These are phyloP conservation scores for Nowickia ferox DNA, from an alignment of 2,888 invertebrate genomes.

Conservation along the genomic window DNA sequence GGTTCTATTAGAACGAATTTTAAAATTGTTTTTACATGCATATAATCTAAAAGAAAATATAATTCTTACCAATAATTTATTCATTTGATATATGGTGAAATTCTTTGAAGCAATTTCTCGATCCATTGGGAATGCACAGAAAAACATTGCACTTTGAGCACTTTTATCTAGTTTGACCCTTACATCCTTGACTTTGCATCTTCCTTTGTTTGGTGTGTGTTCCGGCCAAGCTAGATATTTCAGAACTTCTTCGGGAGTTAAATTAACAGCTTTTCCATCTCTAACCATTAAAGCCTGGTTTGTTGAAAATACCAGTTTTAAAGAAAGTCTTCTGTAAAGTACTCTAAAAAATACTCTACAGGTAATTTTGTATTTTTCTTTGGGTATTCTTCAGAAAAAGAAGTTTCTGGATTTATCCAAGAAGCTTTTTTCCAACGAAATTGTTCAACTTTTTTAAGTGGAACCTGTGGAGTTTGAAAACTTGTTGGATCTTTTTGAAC, in stretches of 20 bases:
- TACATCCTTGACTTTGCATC: no score
- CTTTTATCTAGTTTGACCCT: no score
- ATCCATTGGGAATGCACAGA: no score
- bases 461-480: constrained; percentile 34
- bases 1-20: no score
- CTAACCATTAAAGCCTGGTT: constrained; percentile 30
- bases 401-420: constrained; percentile 47
- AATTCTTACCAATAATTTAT: no score
- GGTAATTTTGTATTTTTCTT: constrained; percentile 53
- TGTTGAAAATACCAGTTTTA: constrained; percentile 39
- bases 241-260: accelerated
- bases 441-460: constrained; percentile 49
- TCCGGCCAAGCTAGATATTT: accelerated
- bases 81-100: no score
- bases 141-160: no score
- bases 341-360: constrained; percentile 55
- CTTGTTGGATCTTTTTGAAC: background rate
- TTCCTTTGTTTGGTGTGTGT: accelerated
- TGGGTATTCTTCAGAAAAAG: constrained; percentile 45
- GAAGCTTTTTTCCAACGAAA: constrained; percentile 59
- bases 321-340: constrained; percentile 51
- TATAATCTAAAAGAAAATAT: no score
- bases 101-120: no score
- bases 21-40: no score
- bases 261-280: background rate